Percentiles rank a stretch among this genome's conserved stretches.
These are phyloP conservation scores for Drosophila funebris DNA, from an alignment of 1,140 invertebrate species.

Conservation along the genomic window DNA sequence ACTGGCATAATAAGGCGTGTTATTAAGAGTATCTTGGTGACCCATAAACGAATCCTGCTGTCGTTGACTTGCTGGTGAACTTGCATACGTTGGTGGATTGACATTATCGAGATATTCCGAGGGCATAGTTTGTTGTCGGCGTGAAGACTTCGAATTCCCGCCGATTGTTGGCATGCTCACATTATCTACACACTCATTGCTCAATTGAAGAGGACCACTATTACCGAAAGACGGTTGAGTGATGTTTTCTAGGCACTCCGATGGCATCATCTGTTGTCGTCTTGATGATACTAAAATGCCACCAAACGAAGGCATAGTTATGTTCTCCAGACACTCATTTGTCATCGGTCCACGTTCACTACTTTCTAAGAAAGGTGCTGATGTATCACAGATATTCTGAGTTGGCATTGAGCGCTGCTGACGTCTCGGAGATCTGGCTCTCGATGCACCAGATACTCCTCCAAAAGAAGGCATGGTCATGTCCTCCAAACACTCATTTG, in stretches of 20 bases:
- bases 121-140: background rate
- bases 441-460: background rate
- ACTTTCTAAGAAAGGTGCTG: background rate
- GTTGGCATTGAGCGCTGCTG: background rate
- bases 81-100: background rate
- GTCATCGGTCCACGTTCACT: background rate
- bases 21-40: no score
- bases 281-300: background rate
- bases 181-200: constrained; percentile 39
- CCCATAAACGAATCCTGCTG: no score
- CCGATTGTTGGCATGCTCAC: constrained; percentile 39
- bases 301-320: constrained; percentile 29
- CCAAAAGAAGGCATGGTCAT: constrained; percentile 24
- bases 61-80: no score
- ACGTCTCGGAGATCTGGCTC: background rate
- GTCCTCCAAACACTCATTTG: background rate
- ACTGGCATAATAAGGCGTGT: background rate
- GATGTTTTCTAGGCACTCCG: background rate
- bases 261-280: background rate
- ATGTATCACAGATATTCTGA: background rate
- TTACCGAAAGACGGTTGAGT: background rate
- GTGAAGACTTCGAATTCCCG: background rate
- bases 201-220: no score
- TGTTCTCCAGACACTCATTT: constrained; percentile 26
- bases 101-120: background rate